Conservation (phyloP, 2,797 vertebrate species). For the Schizothorax lantsangensis region DNA sequence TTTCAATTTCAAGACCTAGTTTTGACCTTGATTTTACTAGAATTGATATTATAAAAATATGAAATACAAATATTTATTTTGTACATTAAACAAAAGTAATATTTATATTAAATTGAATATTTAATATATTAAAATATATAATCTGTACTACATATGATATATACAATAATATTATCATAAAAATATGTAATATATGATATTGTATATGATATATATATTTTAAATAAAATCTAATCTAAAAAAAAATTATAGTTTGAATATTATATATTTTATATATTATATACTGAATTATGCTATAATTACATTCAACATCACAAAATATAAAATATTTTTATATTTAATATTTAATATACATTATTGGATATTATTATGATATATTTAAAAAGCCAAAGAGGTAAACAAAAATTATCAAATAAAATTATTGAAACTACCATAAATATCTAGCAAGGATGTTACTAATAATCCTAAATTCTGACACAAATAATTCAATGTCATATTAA, state of each 20-base stretch:
- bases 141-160: neutral
- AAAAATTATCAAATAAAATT: neutral
- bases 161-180: neutral
- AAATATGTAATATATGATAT: neutral
- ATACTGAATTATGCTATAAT: neutral
- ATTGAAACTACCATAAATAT: neutral
- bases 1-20: neutral
- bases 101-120: neutral
- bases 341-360: neutral
- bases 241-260: neutral
- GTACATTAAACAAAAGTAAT: neutral
- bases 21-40: neutral
- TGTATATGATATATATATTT: neutral
- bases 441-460: neutral
- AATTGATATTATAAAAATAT: neutral
- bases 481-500: neutral
- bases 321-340: neutral
- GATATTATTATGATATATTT: neutral
- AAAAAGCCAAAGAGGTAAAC: neutral
- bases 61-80: neutral
- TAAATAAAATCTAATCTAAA: too few relatives aligned
- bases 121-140: neutral
- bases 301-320: neutral
- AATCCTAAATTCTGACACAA: neutral
- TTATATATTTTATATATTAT: neutral